Percentiles rank a stretch among this genome's conserved stretches.
Evolutionary conservation across 2,113 vertebrate genomes (phyloP).

Genomic region (Murina feae): DNA sequence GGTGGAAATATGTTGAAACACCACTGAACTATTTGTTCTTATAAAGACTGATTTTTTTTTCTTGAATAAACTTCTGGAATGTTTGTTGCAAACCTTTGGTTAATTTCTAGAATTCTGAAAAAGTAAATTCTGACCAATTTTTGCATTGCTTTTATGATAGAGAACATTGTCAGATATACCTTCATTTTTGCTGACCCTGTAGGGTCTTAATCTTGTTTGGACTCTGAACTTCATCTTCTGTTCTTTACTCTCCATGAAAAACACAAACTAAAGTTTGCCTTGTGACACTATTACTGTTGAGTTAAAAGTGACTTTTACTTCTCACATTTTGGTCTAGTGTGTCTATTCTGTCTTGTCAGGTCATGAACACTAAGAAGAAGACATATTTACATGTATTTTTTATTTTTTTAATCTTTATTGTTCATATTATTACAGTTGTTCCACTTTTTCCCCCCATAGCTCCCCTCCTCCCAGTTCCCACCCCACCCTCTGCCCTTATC

Average conservation of each 20-base stretch:
- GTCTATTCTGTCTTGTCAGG: not conserved
- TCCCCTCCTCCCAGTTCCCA: no score
- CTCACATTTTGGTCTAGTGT: not conserved
- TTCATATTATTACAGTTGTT: no score
- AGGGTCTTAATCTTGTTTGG: not conserved
- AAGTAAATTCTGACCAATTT: not conserved
- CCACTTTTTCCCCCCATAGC: no score
- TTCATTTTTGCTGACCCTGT: not conserved
- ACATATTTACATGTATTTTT: not conserved
- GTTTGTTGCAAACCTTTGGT: not conserved
- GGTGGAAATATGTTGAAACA: not conserved
- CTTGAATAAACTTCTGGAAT: not conserved
- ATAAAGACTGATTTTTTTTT: not conserved
- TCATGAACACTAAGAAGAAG: not conserved
- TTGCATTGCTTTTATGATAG: not conserved
- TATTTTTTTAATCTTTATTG: no score
- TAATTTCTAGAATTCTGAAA: not conserved
- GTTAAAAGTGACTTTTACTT: not conserved
- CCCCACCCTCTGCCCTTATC: no score
- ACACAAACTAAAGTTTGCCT: not conserved
- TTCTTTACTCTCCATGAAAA: not conserved
- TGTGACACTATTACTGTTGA: not conserved
- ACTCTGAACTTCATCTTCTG: not conserved
- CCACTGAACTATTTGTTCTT: not conserved
- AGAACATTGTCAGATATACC: not conserved